Conservation (phyloP, 2,113 vertebrate species). For the Manacus vitellinus region DNA sequence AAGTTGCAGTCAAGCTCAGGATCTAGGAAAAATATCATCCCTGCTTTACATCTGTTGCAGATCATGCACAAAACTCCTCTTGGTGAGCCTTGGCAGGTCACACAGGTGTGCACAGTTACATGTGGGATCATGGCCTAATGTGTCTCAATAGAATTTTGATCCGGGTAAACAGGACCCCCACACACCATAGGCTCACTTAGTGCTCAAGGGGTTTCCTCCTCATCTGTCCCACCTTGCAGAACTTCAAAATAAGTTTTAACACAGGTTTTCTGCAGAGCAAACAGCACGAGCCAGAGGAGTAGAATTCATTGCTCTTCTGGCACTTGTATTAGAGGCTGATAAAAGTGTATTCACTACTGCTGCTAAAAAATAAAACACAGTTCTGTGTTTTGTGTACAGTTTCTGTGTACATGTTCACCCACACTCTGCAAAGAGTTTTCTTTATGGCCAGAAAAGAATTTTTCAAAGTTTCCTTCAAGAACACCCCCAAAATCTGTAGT, state of each 20-base stretch:
- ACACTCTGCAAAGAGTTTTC: neutral
- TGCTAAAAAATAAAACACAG: neutral
- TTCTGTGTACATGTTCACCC: neutral
- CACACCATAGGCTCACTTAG: neutral
- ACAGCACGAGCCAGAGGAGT: rapidly evolving
- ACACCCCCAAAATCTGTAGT: neutral
- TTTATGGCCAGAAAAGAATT: neutral
- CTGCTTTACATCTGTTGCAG: neutral
- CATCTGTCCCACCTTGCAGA: neutral
- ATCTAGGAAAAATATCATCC: neutral
- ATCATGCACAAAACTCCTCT: neutral
- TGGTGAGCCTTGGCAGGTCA: neutral
- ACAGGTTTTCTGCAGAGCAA: neutral
- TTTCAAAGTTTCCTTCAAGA: neutral
- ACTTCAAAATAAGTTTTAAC: neutral
- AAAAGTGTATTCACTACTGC: neutral
- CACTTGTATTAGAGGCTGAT: neutral
- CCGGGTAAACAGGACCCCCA: neutral
- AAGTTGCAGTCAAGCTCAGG: neutral
- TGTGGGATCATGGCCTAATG: neutral
- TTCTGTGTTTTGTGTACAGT: neutral
- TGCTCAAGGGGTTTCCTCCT: neutral
- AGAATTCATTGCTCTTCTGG: neutral
- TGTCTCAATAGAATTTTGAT: neutral
- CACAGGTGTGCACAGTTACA: neutral